Conservation (phyloP, 2,797 vertebrate species). For the Eidolon dupreanum region DNA sequence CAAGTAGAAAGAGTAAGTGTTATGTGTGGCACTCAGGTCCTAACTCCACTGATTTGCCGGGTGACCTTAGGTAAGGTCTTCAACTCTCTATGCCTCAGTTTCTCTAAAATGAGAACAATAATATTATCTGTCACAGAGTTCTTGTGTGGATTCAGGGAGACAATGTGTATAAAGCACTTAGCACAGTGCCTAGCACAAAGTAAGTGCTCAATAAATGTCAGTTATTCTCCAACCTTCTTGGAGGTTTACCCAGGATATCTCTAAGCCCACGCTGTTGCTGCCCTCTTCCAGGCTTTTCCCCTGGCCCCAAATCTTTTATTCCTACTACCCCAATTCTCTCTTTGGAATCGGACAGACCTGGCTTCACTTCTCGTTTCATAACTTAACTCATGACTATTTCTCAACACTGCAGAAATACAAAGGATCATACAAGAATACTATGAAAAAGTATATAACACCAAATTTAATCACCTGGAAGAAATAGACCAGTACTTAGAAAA, state of each 20-base stretch:
- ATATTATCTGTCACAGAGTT: neutral
- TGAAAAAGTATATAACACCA: too few species aligned
- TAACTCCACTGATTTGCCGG: neutral
- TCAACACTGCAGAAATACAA: neutral
- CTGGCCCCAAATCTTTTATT: neutral
- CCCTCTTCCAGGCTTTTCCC: neutral
- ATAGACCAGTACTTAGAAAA: too few species aligned
- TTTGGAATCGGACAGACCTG: neutral
- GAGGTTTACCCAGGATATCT: neutral
- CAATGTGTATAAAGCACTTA: neutral
- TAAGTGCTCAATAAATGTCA: neutral
- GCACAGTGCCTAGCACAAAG: neutral
- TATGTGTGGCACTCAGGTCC: neutral
- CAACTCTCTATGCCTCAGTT: neutral
- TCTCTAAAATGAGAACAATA: neutral
- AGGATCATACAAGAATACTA: too few species aligned
- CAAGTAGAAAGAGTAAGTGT: neutral
- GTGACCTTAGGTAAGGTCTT: neutral
- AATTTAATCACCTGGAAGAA: too few species aligned
- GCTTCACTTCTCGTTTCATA: neutral
- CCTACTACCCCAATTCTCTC: neutral
- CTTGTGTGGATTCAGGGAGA: neutral
- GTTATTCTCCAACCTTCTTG: neutral
- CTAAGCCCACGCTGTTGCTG: neutral
- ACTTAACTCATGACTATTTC: neutral